Evolutionary conservation across 2,113 vertebrate species (phyloP).

Genomic region (Beaufortia kweichowensis): DNA sequence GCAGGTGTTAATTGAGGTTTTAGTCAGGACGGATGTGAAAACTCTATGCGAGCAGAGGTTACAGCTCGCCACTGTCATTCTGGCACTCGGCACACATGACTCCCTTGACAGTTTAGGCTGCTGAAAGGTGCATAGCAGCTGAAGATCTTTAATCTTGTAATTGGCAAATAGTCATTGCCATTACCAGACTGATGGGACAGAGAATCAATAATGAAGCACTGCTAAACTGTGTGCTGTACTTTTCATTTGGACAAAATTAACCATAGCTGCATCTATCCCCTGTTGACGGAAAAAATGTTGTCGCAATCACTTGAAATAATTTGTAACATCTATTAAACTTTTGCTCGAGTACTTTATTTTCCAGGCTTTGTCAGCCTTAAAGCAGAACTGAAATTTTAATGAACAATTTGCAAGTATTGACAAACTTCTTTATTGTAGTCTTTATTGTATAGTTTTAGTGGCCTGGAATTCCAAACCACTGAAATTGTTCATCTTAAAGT

Average conservation of each 20-base stretch:
- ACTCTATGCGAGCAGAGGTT: conserved; percentile 52
- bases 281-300: background rate
- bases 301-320: conserved; percentile 61
- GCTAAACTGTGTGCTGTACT: conserved; percentile 58
- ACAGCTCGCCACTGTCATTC: conserved; percentile 14
- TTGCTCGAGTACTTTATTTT: conserved; percentile 13
- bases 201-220: conserved; percentile 61
- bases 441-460: too few species aligned
- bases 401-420: conserved; percentile 21
- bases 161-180: conserved; percentile 57
- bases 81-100: background rate
- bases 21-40: conserved; percentile 16
- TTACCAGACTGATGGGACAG: conserved; percentile 63
- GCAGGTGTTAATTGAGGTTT: conserved; percentile 55
- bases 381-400: conserved; percentile 13
- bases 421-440: conserved; percentile 49
- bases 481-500: too few species aligned
- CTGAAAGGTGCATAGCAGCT: conserved; percentile 52
- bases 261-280: conserved; percentile 18
- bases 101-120: conserved; percentile 1
- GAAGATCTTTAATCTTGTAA: conserved; percentile 63
- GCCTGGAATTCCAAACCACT: too few species aligned
- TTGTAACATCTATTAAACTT: conserved; percentile 13
- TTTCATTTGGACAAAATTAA: conserved; percentile 25
- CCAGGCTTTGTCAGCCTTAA: conserved; percentile 37